phyloP scores from a whole-genome alignment of 2,888 invertebrate genomes.

The Phengaris alcon region DNA sequence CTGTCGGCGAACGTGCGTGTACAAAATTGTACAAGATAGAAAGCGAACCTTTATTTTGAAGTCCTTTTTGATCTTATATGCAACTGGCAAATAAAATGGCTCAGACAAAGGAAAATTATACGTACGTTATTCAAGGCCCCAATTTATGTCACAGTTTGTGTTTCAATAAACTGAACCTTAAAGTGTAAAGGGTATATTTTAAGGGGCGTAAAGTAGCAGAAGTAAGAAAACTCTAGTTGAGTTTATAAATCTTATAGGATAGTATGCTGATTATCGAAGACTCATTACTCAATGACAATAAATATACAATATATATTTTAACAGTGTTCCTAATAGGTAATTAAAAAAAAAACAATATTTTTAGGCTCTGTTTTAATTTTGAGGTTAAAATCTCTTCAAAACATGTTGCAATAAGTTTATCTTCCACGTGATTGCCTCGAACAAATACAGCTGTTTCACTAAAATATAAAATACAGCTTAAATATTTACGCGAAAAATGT shows the following conservation, averaged over 20 bases:
- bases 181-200: not conserved
- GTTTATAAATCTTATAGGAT: too few relatives aligned
- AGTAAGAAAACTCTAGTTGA: not conserved
- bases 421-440: conserved; percentile 26
- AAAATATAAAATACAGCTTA: conserved; percentile 26
- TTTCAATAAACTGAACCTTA: conserved; percentile 6
- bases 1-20: not conserved
- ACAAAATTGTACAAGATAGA: not conserved
- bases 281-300: too few relatives aligned
- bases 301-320: too few relatives aligned
- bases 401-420: conserved; percentile 16
- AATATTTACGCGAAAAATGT: conserved; percentile 33
- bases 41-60: not conserved
- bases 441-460: conserved; percentile 24
- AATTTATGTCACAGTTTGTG: conserved; percentile 7
- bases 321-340: too few relatives aligned
- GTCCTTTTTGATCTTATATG: not conserved
- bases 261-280: too few relatives aligned
- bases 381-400: not conserved
- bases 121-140: not conserved
- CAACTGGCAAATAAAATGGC: conserved; percentile 8
- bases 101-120: conserved; percentile 22
- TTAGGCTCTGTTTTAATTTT: conserved; percentile 10
- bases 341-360: not conserved
- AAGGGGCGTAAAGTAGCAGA: not conserved